These are phyloP conservation scores for Andrena minutula DNA, from an alignment of 2,888 invertebrate species.

Conservation along the genomic window DNA sequence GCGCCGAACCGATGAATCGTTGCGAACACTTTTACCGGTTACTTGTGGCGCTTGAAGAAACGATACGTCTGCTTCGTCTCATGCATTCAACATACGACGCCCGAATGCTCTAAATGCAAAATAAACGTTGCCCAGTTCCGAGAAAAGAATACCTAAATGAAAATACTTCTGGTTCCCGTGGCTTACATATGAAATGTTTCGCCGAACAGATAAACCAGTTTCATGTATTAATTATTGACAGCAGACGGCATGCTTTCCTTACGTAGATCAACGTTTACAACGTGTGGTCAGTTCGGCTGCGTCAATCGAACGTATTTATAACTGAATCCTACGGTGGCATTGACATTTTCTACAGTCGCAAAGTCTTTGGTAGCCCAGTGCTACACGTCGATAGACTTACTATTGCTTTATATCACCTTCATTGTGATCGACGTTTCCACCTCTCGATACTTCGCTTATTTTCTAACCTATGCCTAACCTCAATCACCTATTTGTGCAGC, in stretches of 20 bases:
- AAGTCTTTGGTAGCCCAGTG: neutral
- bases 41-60: neutral
- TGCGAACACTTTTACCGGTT: conserved; percentile 14
- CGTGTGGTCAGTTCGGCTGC: too few relatives aligned
- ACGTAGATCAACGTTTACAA: neutral
- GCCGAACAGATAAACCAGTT: neutral
- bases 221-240: neutral
- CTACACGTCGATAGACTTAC: neutral
- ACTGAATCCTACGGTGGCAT: neutral
- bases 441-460: neutral
- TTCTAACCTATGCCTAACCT: neutral
- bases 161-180: conserved; percentile 8
- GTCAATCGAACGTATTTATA: neutral
- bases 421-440: neutral
- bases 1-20: conserved; percentile 28
- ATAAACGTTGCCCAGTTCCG: conserved; percentile 22
- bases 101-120: conserved; percentile 1
- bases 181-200: neutral
- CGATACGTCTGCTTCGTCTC: conserved; percentile 9
- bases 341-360: neutral
- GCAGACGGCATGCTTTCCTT: neutral
- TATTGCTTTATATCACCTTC: neutral
- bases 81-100: neutral
- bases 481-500: neutral
- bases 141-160: neutral